Evolutionary conservation across 1,140 invertebrate genomes (phyloP).

Genomic region (Fopius arisanus): DNA sequence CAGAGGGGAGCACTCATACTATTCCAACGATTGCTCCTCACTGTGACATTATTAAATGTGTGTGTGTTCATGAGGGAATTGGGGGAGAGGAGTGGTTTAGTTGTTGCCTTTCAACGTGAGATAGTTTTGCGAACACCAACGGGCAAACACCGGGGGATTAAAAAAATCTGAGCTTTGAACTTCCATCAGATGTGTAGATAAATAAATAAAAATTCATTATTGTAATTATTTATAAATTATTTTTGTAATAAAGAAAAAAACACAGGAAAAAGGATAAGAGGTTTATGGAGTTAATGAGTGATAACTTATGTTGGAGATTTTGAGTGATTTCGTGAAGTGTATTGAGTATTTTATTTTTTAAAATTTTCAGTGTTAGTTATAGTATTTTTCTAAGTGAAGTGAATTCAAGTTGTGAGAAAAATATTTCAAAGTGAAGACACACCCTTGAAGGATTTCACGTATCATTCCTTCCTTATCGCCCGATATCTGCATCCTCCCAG

Average conservation of each 20-base stretch:
- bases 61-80: neutral
- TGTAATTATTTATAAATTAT: neutral
- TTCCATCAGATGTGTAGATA: neutral
- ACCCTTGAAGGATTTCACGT: conserved; percentile 28
- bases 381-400: neutral
- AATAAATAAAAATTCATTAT: neutral
- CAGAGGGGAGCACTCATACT: neutral
- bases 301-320: neutral
- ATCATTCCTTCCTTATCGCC: conserved; percentile 31
- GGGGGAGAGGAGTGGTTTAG: conserved; percentile 12
- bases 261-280: neutral
- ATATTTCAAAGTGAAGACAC: conserved; percentile 17
- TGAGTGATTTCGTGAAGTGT: neutral
- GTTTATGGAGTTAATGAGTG: neutral
- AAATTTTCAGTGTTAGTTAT: neutral
- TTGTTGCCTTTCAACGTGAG: conserved; percentile 11
- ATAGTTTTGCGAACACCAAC: conserved; percentile 13
- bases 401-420: neutral
- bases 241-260: neutral
- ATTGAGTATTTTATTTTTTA: neutral
- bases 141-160: conserved; percentile 7
- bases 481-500: conserved; percentile 26
- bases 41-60: neutral
- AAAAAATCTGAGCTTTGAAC: neutral
- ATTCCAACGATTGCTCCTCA: neutral